Evolutionary conservation across 2,888 invertebrate genomes (phyloP).

Genomic region (Strigamia transsilvanica): DNA sequence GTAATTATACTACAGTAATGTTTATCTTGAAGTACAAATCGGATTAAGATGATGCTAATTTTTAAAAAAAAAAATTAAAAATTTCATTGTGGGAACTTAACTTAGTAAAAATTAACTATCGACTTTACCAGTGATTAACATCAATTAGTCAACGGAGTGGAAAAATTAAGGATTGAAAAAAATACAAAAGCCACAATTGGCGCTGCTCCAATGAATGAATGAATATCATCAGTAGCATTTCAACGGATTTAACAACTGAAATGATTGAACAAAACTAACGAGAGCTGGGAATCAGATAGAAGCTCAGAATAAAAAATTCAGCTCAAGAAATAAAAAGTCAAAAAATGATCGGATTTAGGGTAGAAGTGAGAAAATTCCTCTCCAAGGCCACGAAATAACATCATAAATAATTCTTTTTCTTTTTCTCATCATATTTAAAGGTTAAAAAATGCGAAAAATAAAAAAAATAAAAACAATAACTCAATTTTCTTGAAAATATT

Average conservation of each 20-base stretch:
- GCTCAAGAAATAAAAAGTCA: background rate
- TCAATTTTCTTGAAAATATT: background rate
- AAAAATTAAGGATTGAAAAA: constrained; percentile 17
- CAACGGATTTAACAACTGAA: constrained; percentile 7
- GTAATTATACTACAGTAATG: too few species aligned
- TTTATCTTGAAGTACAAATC: too few species aligned
- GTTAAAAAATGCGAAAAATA: background rate
- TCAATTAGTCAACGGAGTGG: constrained; percentile 24
- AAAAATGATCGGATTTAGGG: constrained; percentile 19
- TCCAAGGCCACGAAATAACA: constrained; percentile 21
- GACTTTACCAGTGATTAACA: constrained; percentile 14
- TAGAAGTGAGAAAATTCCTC: background rate
- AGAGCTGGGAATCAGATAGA: background rate
- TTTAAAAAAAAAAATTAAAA: background rate
- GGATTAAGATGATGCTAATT: background rate
- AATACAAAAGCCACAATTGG: constrained; percentile 23
- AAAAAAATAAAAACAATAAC: background rate
- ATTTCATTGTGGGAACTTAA: background rate
- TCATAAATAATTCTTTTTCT: background rate
- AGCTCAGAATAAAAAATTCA: background rate
- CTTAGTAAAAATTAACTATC: background rate
- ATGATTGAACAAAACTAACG: constrained; percentile 38
- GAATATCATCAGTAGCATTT: constrained; percentile 25
- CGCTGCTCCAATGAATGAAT: constrained; percentile 20
- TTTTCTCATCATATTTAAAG: background rate